Percentiles rank a stretch among this genome's conserved stretches.
phyloP scores from a whole-genome alignment of 2,797 vertebrate species.

The Sorex maritimensis region DNA sequence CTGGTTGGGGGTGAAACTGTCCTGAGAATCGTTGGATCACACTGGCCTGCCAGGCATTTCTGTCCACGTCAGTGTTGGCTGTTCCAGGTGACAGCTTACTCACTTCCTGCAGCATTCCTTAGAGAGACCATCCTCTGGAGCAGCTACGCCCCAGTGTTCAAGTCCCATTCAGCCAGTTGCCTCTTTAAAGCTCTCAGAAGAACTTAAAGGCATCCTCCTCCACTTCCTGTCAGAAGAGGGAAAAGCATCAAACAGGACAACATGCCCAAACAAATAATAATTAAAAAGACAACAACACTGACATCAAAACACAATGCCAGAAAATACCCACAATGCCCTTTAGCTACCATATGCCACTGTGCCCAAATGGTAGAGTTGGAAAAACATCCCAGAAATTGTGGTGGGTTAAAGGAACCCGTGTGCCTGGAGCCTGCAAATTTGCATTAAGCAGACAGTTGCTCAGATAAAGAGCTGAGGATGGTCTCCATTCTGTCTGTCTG shows the following conservation, averaged over 20 bases:
- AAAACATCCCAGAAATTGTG: neutral
- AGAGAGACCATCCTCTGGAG: conserved; percentile 4
- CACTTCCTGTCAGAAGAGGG: neutral
- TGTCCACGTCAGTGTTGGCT: neutral
- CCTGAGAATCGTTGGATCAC: neutral
- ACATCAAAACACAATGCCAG: conserved; percentile 26
- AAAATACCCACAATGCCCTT: neutral
- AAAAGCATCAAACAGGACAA: neutral
- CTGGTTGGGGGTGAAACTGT: neutral
- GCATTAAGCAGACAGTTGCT: neutral
- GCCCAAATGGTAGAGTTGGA: neutral
- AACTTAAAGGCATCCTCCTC: neutral
- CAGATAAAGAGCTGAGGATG: neutral
- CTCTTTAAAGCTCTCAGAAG: conserved; percentile 60
- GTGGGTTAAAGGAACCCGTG: neutral
- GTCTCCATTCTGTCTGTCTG: neutral
- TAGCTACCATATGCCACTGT: neutral
- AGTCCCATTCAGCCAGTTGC: neutral
- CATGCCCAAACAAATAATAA: neutral
- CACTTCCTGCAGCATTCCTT: conserved; percentile 30
- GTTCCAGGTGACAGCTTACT: neutral
- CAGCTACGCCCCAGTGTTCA: neutral
- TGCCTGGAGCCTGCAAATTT: neutral
- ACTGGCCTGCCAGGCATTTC: neutral
- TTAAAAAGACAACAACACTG: neutral